Conservation (phyloP, 2,797 vertebrate species). For the Pseudopleuronectes americanus region DNA sequence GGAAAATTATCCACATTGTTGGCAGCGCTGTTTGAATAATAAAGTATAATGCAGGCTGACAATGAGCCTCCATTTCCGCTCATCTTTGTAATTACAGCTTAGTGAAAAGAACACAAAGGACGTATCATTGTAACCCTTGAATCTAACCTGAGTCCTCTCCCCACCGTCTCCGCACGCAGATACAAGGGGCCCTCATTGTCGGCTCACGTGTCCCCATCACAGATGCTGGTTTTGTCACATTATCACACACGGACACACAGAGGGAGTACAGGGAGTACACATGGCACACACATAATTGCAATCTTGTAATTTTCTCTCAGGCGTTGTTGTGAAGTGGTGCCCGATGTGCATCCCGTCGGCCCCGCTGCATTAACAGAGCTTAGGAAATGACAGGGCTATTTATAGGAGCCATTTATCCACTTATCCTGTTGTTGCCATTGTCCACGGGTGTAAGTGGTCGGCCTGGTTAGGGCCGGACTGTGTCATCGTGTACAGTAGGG, state of each 20-base stretch:
- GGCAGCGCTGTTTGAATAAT: slow-evolving; percentile 66
- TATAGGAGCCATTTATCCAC: slow-evolving; percentile 73
- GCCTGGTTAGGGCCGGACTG: slow-evolving; percentile 21
- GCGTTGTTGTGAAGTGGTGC: slow-evolving; percentile 63
- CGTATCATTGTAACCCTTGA: slow-evolving; percentile 57
- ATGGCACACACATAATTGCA: slow-evolving; percentile 66
- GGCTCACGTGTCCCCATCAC: slow-evolving; percentile 61
- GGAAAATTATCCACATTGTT: slow-evolving; percentile 70
- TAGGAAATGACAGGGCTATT: slow-evolving; percentile 77
- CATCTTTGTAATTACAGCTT: slow-evolving; percentile 71
- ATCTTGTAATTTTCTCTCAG: slow-evolving; percentile 75
- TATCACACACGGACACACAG: slow-evolving; percentile 47
- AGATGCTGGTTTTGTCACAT: slow-evolving; percentile 56
- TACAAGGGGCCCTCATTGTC: slow-evolving; percentile 51
- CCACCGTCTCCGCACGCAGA: slow-evolving; percentile 48
- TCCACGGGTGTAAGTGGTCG: slow-evolving; percentile 20
- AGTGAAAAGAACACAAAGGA: slow-evolving; percentile 63
- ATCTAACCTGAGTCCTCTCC: slow-evolving; percentile 55
- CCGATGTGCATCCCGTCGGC: slow-evolving; percentile 39
- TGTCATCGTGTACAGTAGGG: background rate
- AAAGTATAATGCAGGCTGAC: slow-evolving; percentile 62
- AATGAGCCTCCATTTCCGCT: slow-evolving; percentile 69
- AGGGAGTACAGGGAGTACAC: slow-evolving; percentile 35
- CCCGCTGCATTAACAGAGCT: slow-evolving; percentile 65
- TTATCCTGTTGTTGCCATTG: slow-evolving; percentile 61